Evolutionary conservation across 2,797 vertebrate species (phyloP).

Genomic region (Hylomyscus alleni): DNA sequence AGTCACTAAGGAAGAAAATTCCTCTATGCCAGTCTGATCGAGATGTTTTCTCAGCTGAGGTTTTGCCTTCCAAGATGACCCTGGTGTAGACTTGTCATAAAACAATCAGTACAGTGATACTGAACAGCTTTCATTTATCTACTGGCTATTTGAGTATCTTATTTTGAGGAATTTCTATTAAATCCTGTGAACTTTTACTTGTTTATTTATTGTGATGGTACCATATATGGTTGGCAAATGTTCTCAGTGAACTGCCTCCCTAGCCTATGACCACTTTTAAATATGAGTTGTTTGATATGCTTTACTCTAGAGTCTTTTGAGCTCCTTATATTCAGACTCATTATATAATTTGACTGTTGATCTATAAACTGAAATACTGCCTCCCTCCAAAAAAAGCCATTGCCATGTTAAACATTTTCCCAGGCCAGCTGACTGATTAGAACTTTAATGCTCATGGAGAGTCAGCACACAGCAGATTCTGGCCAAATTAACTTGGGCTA

Average conservation of each 20-base stretch:
- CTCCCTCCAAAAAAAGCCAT: too few species aligned
- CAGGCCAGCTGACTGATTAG: background rate
- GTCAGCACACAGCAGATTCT: background rate
- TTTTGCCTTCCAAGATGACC: background rate
- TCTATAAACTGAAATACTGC: background rate
- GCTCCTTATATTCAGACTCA: background rate
- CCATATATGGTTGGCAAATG: background rate
- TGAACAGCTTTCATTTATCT: background rate
- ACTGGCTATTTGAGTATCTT: background rate
- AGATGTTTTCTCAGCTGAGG: too few species aligned
- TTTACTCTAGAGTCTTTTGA: background rate
- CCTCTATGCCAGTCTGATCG: background rate
- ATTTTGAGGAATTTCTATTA: background rate
- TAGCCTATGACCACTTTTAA: background rate
- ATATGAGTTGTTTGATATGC: background rate
- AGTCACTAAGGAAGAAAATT: background rate
- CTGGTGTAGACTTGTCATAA: background rate
- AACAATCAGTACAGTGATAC: background rate
- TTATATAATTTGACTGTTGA: background rate
- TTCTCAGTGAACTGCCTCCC: background rate
- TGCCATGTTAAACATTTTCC: background rate
- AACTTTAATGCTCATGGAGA: background rate
- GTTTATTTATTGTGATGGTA: background rate
- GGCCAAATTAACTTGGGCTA: background rate
- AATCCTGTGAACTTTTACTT: background rate